Conservation (phyloP, 2,113 vertebrate genomes). For the Nyctibius bracteatus region DNA sequence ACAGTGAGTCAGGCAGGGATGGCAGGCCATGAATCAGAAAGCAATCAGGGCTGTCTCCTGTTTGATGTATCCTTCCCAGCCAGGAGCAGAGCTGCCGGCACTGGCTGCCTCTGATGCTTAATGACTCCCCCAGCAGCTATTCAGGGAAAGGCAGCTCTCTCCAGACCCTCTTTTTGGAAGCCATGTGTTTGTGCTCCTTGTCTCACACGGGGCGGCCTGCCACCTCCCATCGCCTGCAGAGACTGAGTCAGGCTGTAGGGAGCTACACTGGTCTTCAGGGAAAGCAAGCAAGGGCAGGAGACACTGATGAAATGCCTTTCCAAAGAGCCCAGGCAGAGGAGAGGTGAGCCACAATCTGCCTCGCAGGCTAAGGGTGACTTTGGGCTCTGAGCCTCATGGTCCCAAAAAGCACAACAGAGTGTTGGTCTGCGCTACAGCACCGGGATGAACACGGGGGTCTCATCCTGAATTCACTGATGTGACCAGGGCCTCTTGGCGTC, state of each 20-base stretch:
- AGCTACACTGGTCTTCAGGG: background rate
- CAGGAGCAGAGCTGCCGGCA: slow-evolving; percentile 1
- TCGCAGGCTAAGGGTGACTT: background rate
- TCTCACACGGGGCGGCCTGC: background rate
- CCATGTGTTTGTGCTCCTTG: background rate
- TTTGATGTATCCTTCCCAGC: background rate
- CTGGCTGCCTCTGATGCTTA: background rate
- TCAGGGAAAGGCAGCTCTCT: background rate
- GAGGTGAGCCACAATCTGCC: background rate
- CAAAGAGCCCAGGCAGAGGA: accelerated
- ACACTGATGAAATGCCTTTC: background rate
- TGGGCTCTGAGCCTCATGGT: background rate
- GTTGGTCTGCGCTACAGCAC: background rate
- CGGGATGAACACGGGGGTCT: background rate
- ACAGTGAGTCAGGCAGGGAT: background rate
- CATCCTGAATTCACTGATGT: background rate
- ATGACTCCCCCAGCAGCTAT: background rate
- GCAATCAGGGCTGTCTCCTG: slow-evolving; percentile 16
- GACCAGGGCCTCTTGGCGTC: background rate
- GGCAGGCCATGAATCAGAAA: slow-evolving; percentile 40
- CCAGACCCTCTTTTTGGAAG: background rate
- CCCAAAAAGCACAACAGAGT: background rate
- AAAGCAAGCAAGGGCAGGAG: background rate
- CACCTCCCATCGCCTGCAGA: background rate
- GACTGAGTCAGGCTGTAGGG: background rate